phyloP scores from a whole-genome alignment of 2,888 invertebrate genomes.

The Drosophila formosana region DNA sequence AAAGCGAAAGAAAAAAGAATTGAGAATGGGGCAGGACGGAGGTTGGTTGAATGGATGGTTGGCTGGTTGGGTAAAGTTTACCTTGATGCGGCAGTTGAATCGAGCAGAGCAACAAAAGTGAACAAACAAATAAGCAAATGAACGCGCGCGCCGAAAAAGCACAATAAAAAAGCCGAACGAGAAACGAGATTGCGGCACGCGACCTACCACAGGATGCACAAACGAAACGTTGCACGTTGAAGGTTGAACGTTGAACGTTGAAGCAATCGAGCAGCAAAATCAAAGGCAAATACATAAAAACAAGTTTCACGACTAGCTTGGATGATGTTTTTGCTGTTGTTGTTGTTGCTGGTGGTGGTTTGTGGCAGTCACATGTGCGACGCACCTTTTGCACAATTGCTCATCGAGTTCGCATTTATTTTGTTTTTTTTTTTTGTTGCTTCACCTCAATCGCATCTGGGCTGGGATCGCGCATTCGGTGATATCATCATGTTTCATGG shows the following conservation, averaged over 20 bases:
- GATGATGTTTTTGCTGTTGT: constrained; percentile 21
- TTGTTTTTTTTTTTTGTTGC: constrained; percentile 2
- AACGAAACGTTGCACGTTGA: constrained; percentile 28
- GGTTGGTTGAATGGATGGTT: constrained; percentile 16
- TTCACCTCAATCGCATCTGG: constrained; percentile 66
- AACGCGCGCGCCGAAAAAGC: constrained; percentile 74
- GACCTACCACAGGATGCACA: constrained; percentile 76
- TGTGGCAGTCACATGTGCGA: constrained; percentile 66
- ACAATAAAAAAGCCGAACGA: constrained; percentile 57
- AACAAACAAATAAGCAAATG: constrained; percentile 80
- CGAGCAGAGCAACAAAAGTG: constrained; percentile 65
- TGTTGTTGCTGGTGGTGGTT: constrained; percentile 64
- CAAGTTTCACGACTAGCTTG: constrained; percentile 64
- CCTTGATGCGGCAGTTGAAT: constrained; percentile 74
- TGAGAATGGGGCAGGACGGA: background rate
- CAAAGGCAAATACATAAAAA: constrained; percentile 66
- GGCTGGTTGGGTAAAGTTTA: constrained; percentile 64
- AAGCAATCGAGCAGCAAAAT: constrained; percentile 78
- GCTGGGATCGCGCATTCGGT: constrained; percentile 58
- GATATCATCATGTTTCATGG: constrained; percentile 72
- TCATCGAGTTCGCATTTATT: constrained; percentile 40
- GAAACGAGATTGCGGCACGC: constrained; percentile 76
- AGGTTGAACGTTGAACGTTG: constrained; percentile 29
- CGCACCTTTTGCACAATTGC: constrained; percentile 70
- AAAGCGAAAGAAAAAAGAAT: constrained; percentile 21